Conservation (phyloP, 2,113 vertebrate genomes). For the Eretmochelys imbricata region DNA sequence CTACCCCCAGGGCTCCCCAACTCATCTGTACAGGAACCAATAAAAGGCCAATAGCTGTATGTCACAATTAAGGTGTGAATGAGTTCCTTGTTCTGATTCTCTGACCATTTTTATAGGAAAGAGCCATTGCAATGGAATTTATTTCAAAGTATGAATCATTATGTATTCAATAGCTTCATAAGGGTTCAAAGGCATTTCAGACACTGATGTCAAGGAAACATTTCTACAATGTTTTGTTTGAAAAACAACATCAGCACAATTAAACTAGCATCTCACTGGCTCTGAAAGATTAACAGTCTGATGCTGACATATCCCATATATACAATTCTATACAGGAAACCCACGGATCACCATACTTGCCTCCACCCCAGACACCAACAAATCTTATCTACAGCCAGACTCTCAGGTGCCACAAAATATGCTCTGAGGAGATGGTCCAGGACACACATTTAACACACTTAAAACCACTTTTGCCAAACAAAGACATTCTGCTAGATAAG, state of each 20-base stretch:
- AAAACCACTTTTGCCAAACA: background rate
- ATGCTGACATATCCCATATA: background rate
- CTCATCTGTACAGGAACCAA: background rate
- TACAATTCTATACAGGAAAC: background rate
- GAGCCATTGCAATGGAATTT: background rate
- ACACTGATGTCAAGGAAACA: background rate
- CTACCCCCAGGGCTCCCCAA: background rate
- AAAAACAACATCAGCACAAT: background rate
- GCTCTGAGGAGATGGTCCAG: background rate
- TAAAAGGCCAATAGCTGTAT: background rate
- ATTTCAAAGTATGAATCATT: background rate
- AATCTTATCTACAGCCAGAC: background rate
- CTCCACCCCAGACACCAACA: background rate
- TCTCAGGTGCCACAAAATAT: background rate
- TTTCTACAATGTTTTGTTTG: background rate
- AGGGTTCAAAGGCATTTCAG: background rate
- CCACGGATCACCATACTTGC: background rate
- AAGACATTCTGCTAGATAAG: background rate
- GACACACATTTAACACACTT: background rate
- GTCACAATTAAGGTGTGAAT: background rate
- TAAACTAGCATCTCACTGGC: background rate
- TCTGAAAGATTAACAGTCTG: background rate
- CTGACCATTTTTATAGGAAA: background rate
- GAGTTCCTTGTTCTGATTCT: background rate
- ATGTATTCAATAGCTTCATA: background rate